Evolutionary conservation across 23 tunicate genomes (phyloP).

Genomic region (Phallusia fumigata): DNA sequence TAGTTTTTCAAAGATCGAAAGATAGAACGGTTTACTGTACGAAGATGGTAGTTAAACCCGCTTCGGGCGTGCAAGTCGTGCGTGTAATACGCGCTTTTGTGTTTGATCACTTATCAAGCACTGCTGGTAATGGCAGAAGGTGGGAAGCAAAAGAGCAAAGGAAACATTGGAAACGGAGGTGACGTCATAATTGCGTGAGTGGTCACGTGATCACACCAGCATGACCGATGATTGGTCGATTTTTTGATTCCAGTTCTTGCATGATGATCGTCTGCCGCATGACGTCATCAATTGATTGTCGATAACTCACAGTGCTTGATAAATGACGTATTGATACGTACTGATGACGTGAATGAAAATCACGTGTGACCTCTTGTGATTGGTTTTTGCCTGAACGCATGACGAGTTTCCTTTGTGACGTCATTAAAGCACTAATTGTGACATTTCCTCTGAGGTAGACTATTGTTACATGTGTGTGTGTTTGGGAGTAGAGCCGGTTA

Average conservation of each 20-base stretch:
- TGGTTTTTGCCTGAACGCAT: constrained; percentile 9
- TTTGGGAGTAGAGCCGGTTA: no score
- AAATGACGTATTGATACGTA: constrained; percentile 24
- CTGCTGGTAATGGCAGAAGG: constrained; percentile 9
- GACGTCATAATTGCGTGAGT: constrained; percentile 76
- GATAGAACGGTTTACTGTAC: no score
- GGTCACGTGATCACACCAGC: constrained; percentile 90
- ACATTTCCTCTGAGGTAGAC: neutral
- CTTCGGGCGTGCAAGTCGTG: no score
- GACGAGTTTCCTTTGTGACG: constrained; percentile 9
- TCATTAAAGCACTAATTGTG: constrained; percentile 20
- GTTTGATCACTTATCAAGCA: constrained; percentile 8
- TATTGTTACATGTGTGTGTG: no score
- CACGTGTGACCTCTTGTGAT: constrained; percentile 7
- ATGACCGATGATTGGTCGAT: constrained; percentile 31
- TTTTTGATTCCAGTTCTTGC: constrained; percentile 7
- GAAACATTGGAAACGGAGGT: constrained; percentile 48
- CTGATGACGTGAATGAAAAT: neutral
- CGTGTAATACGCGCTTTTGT: neutral
- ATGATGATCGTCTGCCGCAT: constrained; percentile 25
- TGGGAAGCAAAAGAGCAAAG: constrained; percentile 9
- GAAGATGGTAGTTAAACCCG: no score
- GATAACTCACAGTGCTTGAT: constrained; percentile 24
- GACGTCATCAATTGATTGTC: constrained; percentile 37
- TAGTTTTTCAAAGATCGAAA: no score